Evolutionary conservation across 2,113 vertebrate genomes (phyloP).

Genomic region (Ceuthmochares aereus): DNA sequence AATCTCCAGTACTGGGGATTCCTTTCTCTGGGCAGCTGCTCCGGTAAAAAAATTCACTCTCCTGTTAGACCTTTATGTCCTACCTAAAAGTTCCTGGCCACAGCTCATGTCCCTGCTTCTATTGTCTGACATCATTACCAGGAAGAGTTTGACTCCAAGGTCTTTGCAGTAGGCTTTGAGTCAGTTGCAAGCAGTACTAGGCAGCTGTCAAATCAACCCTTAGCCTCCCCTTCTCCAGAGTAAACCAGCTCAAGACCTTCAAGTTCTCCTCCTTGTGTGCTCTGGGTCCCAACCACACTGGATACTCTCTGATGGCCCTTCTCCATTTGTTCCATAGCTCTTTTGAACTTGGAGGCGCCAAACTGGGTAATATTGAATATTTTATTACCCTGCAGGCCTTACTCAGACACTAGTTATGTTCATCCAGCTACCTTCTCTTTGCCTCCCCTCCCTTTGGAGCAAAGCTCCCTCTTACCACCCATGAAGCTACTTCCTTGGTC

Average conservation of each 20-base stretch:
- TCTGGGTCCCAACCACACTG: not conserved
- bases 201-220: not conserved
- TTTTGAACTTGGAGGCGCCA: not conserved
- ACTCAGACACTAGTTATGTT: not conserved
- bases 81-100: not conserved
- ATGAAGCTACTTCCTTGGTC: not conserved
- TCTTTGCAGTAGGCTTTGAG: not conserved
- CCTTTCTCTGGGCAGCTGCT: not conserved
- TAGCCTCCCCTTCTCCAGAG: not conserved
- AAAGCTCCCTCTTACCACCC: not conserved
- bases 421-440: not conserved
- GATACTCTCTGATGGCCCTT: not conserved
- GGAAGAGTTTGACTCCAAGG: not conserved
- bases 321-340: not conserved
- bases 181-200: not conserved
- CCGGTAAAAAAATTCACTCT: not conserved
- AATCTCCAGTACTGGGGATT: not conserved
- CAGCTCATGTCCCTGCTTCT: not conserved
- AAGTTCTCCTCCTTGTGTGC: not conserved
- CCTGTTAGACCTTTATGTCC: not conserved
- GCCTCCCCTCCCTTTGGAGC: not conserved
- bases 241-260: not conserved
- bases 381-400: not conserved
- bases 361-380: not conserved
- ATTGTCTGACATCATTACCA: not conserved